phyloP scores from a whole-genome alignment of 2,888 invertebrate genomes.

The Ennomos quercinarius region DNA sequence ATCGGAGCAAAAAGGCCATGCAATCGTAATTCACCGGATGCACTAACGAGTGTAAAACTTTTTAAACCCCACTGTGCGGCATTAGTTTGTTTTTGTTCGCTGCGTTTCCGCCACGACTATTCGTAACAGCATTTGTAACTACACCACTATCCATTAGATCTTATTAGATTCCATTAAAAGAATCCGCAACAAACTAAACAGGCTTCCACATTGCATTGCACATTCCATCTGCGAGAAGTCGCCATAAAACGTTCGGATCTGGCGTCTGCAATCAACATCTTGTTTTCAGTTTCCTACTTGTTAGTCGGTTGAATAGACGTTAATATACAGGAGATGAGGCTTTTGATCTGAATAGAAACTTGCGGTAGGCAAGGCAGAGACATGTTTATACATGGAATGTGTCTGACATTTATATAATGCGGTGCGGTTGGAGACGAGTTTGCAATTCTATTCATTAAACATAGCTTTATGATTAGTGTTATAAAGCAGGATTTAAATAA shows the following conservation, averaged over 20 bases:
- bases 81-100: conserved; percentile 73
- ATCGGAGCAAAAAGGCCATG: conserved; percentile 73
- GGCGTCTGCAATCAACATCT: conserved; percentile 40
- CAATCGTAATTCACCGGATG: conserved; percentile 83
- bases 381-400: conserved; percentile 33
- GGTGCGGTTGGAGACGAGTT: conserved; percentile 30
- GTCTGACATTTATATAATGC: conserved; percentile 38
- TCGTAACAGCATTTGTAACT: conserved; percentile 52
- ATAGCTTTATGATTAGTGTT: conserved; percentile 45
- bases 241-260: conserved; percentile 40
- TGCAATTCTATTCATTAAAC: conserved; percentile 32
- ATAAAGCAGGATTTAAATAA: background rate
- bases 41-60: conserved; percentile 81
- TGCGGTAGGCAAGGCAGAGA: conserved; percentile 22
- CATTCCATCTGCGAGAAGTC: conserved; percentile 42
- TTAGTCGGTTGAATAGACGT: conserved; percentile 50
- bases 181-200: conserved; percentile 43
- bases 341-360: conserved; percentile 57
- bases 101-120: conserved; percentile 69
- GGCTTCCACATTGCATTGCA: conserved; percentile 36
- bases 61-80: conserved; percentile 67
- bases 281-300: conserved; percentile 50
- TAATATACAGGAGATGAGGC: conserved; percentile 54
- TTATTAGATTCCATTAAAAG: conserved; percentile 51
- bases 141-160: conserved; percentile 48